Evolutionary conservation across 2,113 vertebrate species (phyloP).

Genomic region (Onychorhynchus coronatus): DNA sequence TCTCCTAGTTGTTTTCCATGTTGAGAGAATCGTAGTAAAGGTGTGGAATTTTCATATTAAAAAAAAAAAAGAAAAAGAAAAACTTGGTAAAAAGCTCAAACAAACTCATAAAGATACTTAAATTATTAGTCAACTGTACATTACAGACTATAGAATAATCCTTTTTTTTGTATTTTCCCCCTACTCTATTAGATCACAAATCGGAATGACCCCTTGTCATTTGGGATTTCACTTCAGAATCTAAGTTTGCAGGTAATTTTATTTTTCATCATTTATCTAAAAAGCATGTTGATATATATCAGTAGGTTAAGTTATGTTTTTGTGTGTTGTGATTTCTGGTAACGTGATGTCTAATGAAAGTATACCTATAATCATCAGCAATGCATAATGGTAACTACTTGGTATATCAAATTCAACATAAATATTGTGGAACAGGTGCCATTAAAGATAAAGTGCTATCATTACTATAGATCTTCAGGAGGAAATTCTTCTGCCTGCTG

Average conservation of each 20-base stretch:
- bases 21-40: not conserved
- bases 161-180: rapidly evolving
- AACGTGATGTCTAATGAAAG: not conserved
- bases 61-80: not conserved
- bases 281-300: not conserved
- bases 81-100: not conserved
- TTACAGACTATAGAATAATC: not conserved
- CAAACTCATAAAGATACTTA: not conserved
- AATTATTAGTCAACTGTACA: not conserved
- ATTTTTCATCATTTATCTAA: not conserved
- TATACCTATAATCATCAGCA: not conserved
- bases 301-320: not conserved
- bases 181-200: slow-evolving; percentile 84
- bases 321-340: not conserved
- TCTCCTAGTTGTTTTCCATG: not conserved
- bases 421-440: not conserved
- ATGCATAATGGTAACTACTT: not conserved
- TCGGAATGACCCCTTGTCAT: slow-evolving; percentile 85
- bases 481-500: not conserved
- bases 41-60: not conserved
- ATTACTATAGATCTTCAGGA: not conserved
- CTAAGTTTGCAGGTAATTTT: slow-evolving; percentile 92
- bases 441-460: not conserved
- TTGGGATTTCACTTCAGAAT: slow-evolving; percentile 95
- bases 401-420: not conserved